Evolutionary conservation across 2,888 invertebrate species (phyloP).

Genomic region (Diaprepes abbreviatus): DNA sequence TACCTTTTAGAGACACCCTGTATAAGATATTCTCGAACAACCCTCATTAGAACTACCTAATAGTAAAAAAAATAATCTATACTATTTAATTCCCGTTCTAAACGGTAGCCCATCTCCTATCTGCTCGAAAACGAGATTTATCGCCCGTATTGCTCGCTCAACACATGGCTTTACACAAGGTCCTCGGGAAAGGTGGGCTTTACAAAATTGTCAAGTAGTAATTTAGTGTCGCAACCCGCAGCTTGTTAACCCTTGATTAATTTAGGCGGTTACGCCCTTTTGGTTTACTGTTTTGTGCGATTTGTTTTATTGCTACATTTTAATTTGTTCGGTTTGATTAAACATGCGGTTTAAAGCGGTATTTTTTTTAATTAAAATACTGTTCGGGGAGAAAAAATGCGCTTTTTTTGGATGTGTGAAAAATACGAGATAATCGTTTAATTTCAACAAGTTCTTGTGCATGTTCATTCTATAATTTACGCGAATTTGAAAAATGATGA

Average conservation of each 20-base stretch:
- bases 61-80: not conserved
- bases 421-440: not conserved
- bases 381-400: not conserved
- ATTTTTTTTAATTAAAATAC: conserved; percentile 2
- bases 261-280: conserved; percentile 37
- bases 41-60: too few species aligned
- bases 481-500: too few species aligned
- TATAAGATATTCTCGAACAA: too few species aligned
- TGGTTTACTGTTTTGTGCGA: conserved; percentile 36
- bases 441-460: too few species aligned
- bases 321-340: conserved; percentile 38
- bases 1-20: too few species aligned
- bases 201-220: conserved; percentile 40
- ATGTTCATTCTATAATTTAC: too few species aligned
- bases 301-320: conserved; percentile 41
- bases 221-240: conserved; percentile 46
- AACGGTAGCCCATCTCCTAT: conserved; percentile 27
- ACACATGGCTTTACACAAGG: conserved; percentile 42
- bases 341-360: conserved; percentile 26
- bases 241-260: conserved; percentile 44
- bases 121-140: conserved; percentile 27
- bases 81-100: not conserved
- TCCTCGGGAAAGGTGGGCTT: conserved; percentile 29
- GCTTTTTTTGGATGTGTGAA: not conserved
- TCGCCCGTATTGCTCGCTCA: conserved; percentile 10